Evolutionary conservation across 2,113 vertebrate genomes (phyloP), one percentile per base, ranked within the genome.

Genomic region (Dasypus novemcinctus): DNA sequence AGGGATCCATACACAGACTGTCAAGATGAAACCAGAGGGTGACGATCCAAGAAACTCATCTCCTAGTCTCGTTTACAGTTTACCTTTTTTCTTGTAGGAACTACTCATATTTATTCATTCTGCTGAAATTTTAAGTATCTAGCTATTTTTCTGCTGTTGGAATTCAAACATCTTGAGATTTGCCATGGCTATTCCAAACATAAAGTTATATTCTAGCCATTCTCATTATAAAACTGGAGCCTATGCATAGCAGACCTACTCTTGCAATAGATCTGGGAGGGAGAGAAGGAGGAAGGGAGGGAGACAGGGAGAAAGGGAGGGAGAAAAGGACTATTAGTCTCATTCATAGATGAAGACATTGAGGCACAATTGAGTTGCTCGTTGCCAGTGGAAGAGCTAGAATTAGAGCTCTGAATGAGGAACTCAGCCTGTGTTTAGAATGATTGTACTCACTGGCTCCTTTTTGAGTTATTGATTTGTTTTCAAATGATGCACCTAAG

Each of bases 31-130:
- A 46, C n/a, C 46, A 63, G 52, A 54, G 23, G 4, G 17, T 0
- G 15, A 5, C 11, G 10, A 1, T 64, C 31, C 38, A 43, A 17
- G n/a, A 36, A 72, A 27, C 0, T 0, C 0, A 0, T 38, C 66
- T 86, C 69, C 61, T 54, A 75, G 71, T 31, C 79, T 57, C 11
- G 33, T 57, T 78, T 4, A 25, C 49, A 25, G 27, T n/a, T 87
- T 59, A 13, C 4, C 2, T 46, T 52, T 61, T 41, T 43, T 86
- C 31, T 57, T 15, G 13, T 78, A 49, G 54, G 46, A 76, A 72
- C 27, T 18, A n/a, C 25, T 85, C 23, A 21, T 90, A 93, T 74
- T 75, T 49, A 59, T 21, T 29, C 0, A 0, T 66, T 71, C 59
- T 61, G 36, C 85, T 66, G 81, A 90, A 31, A 72, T 31, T 33